Base-by-base conservation (phyloP, 1,140 invertebrate species). In the Ips typographus region DNA sequence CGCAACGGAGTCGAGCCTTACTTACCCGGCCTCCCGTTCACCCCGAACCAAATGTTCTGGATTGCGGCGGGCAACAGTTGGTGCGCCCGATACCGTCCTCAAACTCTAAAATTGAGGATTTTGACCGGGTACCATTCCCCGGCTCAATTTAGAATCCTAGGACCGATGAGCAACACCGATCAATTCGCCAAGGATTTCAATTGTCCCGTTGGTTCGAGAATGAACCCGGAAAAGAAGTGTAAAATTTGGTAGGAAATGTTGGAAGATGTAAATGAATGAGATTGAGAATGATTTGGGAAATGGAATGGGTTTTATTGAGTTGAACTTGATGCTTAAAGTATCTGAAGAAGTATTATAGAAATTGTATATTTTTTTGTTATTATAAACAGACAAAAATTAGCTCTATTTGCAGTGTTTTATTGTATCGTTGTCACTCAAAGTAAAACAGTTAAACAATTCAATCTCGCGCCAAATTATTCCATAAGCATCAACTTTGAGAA, bases 191-290 rank as follows among this genome's bases (percentile, higher is more conserved):
- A 85, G 64, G 94, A 95, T 80, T 98, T 95, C 82, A 88, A 91
- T 55, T 98, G 96, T 81, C 90, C 92, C 0, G 64, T 83, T 1
- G 90, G 89, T 1, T 89, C 91, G 0, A 87, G 85, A 40, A 96
- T 98, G 94, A 98, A 98, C 81, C 94, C 95, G 1, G 75, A 79
- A 8, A 84, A 93, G 0, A 98, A 96, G 79, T 98, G 96, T 82
- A 84, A 85, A 77, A 88, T 93, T 8, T 92, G 91, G 91, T 93
- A 89, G 22, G 22, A 22, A 22, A 22, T 22, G 22, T 22, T 22
- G 22, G 22, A 22, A 22, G 22, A 22, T 22, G 22, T 22, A 22
- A 22, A 22, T 22, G 22, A 22, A 22, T 22, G 22, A 22, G 22
- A 22, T 22, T 22, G 22, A 22, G 22, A 22, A 22, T 22, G 22